Conservation (phyloP, 2,888 invertebrate species). For the Torymus aiolomorphi region DNA sequence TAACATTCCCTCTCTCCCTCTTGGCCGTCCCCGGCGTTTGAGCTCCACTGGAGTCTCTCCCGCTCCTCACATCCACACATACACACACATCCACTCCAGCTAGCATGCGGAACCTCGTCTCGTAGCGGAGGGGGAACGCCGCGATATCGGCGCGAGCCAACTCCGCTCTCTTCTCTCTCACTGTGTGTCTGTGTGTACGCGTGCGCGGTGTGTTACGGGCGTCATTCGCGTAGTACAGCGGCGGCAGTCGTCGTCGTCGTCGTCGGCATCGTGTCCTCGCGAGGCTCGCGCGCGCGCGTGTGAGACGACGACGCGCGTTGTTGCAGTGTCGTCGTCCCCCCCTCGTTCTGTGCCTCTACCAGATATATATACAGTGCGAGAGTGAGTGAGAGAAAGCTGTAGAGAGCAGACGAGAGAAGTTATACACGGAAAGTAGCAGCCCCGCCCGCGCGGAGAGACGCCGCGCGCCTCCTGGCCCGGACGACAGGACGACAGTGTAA, state of each 20-base stretch:
- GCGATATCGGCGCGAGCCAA: background rate
- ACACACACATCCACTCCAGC: background rate
- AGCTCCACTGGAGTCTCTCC: slow-evolving; percentile 44
- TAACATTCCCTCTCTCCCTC: no score
- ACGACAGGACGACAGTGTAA: no score
- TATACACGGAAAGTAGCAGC: no score
- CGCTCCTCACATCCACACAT: background rate
- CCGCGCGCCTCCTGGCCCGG: no score
- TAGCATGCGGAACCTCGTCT: background rate
- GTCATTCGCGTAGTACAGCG: background rate
- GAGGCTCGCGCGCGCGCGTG: background rate
- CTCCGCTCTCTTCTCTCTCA: background rate
- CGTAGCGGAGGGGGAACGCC: background rate
- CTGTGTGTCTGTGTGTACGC: background rate
- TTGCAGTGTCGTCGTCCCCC: no score
- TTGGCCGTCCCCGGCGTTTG: slow-evolving; percentile 4
- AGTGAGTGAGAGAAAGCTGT: background rate
- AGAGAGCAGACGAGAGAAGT: no score
- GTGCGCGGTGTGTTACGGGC: background rate
- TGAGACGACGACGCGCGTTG: background rate
- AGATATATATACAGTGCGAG: slow-evolving; percentile 6
- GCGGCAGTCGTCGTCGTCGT: background rate
- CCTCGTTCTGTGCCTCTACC: no score
- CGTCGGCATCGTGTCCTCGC: background rate
- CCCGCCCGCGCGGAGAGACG: slow-evolving; percentile 15